These are phyloP conservation scores for Armadillidium nasatum DNA, from an alignment of 1,140 invertebrate genomes.

Conservation along the genomic window DNA sequence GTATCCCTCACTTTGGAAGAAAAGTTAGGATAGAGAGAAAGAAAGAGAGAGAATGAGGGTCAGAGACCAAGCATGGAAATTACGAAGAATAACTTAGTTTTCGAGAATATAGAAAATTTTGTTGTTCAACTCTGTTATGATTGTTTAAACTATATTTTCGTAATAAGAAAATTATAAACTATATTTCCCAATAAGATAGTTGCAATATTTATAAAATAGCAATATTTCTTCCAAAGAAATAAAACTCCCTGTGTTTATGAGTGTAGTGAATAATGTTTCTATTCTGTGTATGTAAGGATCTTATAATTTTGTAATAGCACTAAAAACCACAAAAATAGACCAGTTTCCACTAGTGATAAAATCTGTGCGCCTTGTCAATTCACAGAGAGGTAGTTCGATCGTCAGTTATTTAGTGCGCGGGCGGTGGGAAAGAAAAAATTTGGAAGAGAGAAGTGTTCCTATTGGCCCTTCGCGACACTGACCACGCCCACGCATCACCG, in stretches of 20 bases:
- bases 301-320: slow-evolving; percentile 32
- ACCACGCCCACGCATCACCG: slow-evolving; percentile 36
- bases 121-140: background rate
- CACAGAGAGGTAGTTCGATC: slow-evolving; percentile 43
- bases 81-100: slow-evolving; percentile 32
- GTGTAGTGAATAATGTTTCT: too few relatives aligned
- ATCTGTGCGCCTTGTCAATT: slow-evolving; percentile 43
- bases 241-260: too few relatives aligned
- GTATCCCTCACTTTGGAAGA: background rate
- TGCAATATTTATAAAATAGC: too few relatives aligned
- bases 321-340: slow-evolving; percentile 40
- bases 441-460: slow-evolving; percentile 31
- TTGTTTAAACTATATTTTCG: too few relatives aligned
- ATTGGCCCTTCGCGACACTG: slow-evolving; percentile 28
- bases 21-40: slow-evolving; percentile 3
- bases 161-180: too few relatives aligned
- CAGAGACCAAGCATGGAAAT: slow-evolving; percentile 18
- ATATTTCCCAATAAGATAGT: too few relatives aligned
- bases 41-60: slow-evolving; percentile 19
- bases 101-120: slow-evolving; percentile 41
- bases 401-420: slow-evolving; percentile 43
- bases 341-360: slow-evolving; percentile 42
- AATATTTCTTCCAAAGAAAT: too few relatives aligned
- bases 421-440: slow-evolving; percentile 7
- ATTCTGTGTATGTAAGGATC: too few relatives aligned